Evolutionary conservation across 1,140 invertebrate species (phyloP), one percentile per base, ranked within the genome.

Genomic region (Drosophila hydei): DNA sequence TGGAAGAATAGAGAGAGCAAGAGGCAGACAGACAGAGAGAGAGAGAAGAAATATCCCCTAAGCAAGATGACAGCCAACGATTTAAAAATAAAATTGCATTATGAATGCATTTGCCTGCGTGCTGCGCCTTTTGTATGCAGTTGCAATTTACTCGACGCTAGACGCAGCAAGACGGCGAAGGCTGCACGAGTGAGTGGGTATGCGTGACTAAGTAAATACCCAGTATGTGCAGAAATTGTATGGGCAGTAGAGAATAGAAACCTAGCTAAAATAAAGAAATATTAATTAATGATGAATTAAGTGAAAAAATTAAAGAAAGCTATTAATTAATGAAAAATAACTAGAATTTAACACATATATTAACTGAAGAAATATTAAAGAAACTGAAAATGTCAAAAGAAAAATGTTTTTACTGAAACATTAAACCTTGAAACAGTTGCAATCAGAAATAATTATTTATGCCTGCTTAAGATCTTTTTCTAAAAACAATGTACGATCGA

Each of bases 31-130:
- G 6, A 30, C 9, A 33, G 30, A 33, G 9, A 33, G 9, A 33
- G 30, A 33, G 21, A 50, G 33, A 38, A 14, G 23, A 30, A 56
- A 38, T 52, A 47, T 36, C 27, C 33, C 43, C 19, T 12, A 45
- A 33, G 45, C 52, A 36, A 79, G 79, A 72, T 58, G 76, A 73
- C 63, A 79, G 61, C 42, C 52, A 58, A 52, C 61, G 81, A 77
- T 80, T 84, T 87, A 87, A 87, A 84, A 84, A 87, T 87, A 84
- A 84, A 84, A 87, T 87, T 84, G 81, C 80, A 84, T 84, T 84
- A 84, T 84, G 80, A 84, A 68, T 64, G 62, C 79, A 84, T 69
- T 84, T 60, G 72, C 58, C 47, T 62, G 18, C 30, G 52, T 43
- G 27, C 36, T 43, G 54, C 47, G 54, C 36, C 60, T 64, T 52